Conservation (phyloP, 2,113 vertebrate species). For the Rhinoderma darwinii region DNA sequence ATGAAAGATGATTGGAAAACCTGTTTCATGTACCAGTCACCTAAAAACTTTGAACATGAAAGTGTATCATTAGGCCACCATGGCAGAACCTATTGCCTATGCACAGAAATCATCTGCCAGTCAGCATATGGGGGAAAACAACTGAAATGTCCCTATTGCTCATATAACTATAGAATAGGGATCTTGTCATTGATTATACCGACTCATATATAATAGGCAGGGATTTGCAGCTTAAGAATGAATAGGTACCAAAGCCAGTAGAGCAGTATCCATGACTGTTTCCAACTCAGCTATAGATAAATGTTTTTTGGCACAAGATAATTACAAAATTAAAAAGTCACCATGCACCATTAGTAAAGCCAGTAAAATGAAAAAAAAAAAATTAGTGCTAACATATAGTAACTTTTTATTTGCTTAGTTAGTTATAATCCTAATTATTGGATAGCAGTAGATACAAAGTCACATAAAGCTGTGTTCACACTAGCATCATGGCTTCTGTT, state of each 20-base stretch:
- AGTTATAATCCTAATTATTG: too few species aligned
- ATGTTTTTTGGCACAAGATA: too few species aligned
- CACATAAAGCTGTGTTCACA: too few species aligned
- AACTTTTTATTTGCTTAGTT: too few species aligned
- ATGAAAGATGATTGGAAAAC: slow-evolving; percentile 10
- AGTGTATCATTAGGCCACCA: not conserved
- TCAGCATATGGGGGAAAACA: not conserved
- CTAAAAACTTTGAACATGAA: not conserved
- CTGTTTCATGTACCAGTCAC: not conserved
- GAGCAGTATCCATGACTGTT: not conserved
- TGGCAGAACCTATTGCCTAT: not conserved
- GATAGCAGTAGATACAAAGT: too few species aligned
- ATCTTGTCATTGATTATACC: not conserved
- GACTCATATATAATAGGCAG: not conserved
- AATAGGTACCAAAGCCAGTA: not conserved
- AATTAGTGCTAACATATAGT: too few species aligned
- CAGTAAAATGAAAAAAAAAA: too few species aligned
- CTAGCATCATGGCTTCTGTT: too few species aligned
- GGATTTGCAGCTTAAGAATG: not conserved
- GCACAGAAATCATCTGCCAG: not conserved
- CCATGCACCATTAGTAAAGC: too few species aligned
- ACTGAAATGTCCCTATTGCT: not conserved
- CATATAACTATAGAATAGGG: not conserved
- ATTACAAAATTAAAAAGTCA: too few species aligned
- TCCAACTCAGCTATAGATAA: too few species aligned